Conservation (phyloP, 2,888 invertebrate genomes). For the Trachelus iudaicus region DNA sequence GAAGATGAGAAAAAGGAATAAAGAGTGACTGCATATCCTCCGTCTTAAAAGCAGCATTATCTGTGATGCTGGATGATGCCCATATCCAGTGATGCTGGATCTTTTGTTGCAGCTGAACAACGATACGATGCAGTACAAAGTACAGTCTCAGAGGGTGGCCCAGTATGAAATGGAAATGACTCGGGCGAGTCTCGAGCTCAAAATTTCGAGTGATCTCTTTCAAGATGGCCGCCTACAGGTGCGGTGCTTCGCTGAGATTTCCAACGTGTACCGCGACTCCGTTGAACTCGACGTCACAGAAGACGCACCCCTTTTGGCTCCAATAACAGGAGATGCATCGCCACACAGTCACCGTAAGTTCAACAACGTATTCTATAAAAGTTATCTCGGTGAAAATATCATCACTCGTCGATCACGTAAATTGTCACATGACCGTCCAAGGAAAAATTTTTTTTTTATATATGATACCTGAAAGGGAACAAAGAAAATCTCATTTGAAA, state of each 20-base stretch:
- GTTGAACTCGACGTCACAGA: conserved; percentile 52
- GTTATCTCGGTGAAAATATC: neutral
- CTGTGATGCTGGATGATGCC: neutral
- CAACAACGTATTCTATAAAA: neutral
- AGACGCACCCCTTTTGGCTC: conserved; percentile 56
- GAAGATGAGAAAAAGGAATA: neutral
- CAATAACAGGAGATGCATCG: conserved; percentile 60
- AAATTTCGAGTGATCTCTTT: conserved; percentile 52
- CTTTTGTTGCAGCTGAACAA: conserved; percentile 48
- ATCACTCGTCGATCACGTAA: neutral
- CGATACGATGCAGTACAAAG: conserved; percentile 36
- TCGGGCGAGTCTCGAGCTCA: conserved; percentile 50
- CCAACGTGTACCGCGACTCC: conserved; percentile 52
- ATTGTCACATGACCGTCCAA: neutral
- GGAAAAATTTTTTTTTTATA: neutral
- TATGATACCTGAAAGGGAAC: neutral
- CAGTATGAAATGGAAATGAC: conserved; percentile 41
- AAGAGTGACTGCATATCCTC: neutral
- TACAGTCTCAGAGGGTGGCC: conserved; percentile 27
- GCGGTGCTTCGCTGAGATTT: conserved; percentile 54
- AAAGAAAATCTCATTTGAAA: neutral
- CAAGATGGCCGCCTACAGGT: conserved; percentile 48
- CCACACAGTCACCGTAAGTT: conserved; percentile 58
- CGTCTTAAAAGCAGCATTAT: neutral
- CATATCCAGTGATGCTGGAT: neutral